phyloP scores from a whole-genome alignment of 2,888 invertebrate species.

The Eilema caniola region DNA sequence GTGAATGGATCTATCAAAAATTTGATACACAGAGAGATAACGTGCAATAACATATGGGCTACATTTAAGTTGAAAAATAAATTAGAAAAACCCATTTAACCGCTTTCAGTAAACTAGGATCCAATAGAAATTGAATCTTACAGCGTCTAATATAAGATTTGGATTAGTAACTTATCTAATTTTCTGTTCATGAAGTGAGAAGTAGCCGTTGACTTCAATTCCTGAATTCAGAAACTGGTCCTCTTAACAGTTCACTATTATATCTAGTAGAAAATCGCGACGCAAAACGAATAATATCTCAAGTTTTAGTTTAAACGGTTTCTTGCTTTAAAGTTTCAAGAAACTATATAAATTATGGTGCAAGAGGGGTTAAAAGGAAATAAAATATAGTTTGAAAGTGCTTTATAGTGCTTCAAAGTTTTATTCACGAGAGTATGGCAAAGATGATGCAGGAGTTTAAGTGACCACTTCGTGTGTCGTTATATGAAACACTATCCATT shows the following conservation, averaged over 20 bases:
- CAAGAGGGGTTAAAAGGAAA: conserved; percentile 31
- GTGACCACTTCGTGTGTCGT: no score
- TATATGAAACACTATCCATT: no score
- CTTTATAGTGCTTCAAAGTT: conserved; percentile 26
- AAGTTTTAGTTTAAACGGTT: conserved; percentile 35
- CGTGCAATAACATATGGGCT: no score
- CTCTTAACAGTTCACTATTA: not conserved
- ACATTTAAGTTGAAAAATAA: no score
- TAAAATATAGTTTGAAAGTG: conserved; percentile 36
- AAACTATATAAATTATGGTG: conserved; percentile 40
- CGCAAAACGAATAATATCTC: not conserved
- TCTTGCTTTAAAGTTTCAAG: conserved; percentile 33
- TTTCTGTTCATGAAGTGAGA: not conserved
- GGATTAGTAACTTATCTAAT: not conserved
- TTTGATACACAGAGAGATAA: no score
- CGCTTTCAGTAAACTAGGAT: no score
- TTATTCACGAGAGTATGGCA: not conserved
- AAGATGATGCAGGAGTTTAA: not conserved
- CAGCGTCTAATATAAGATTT: not conserved
- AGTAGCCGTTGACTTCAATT: not conserved
- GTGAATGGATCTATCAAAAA: no score
- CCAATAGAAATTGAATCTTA: not conserved
- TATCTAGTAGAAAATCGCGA: not conserved
- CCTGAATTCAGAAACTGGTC: not conserved
- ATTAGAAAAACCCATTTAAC: no score